These are phyloP conservation scores for Drosophila nasuta DNA, from an alignment of 1,140 invertebrate genomes.

Conservation along the genomic window DNA sequence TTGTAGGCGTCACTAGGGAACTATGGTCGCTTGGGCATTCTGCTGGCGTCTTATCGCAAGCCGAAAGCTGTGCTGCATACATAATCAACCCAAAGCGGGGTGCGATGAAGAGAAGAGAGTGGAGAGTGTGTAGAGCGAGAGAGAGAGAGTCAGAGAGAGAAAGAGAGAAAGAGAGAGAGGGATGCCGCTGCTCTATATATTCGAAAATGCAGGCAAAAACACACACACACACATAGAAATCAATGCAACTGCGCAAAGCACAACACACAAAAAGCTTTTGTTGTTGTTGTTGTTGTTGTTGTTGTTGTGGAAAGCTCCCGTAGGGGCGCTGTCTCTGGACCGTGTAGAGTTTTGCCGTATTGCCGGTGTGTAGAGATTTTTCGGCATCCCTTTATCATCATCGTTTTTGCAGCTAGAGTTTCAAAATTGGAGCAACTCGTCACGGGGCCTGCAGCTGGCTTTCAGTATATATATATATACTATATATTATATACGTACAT, in stretches of 20 bases:
- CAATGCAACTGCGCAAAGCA: conserved; percentile 61
- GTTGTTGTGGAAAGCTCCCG: conserved; percentile 43
- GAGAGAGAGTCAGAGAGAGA: not conserved
- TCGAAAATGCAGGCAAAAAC: conserved; percentile 22
- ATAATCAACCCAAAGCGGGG: conserved; percentile 27
- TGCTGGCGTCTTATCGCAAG: conserved; percentile 31
- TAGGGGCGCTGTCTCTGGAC: conserved; percentile 62
- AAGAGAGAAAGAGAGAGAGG: not conserved
- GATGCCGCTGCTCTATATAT: conserved; percentile 10
- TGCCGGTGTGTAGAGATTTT: conserved; percentile 22
- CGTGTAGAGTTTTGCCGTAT: conserved; percentile 25
- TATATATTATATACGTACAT: too few species aligned
- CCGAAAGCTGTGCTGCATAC: conserved; percentile 53
- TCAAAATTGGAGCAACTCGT: conserved; percentile 18
- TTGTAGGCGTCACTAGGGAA: not conserved
- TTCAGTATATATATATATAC: too few species aligned
- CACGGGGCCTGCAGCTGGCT: conserved; percentile 5
- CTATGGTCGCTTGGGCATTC: conserved; percentile 2
- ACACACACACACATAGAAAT: conserved; percentile 7
- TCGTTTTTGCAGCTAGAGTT: not conserved
- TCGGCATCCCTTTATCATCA: not conserved
- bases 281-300: too few species aligned
- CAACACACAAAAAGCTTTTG: conserved; percentile 14
- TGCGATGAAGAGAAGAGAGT: too few species aligned
- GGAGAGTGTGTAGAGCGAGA: not conserved